Conservation (phyloP, 1,140 invertebrate species). For the Hesperophylax magnus region DNA sequence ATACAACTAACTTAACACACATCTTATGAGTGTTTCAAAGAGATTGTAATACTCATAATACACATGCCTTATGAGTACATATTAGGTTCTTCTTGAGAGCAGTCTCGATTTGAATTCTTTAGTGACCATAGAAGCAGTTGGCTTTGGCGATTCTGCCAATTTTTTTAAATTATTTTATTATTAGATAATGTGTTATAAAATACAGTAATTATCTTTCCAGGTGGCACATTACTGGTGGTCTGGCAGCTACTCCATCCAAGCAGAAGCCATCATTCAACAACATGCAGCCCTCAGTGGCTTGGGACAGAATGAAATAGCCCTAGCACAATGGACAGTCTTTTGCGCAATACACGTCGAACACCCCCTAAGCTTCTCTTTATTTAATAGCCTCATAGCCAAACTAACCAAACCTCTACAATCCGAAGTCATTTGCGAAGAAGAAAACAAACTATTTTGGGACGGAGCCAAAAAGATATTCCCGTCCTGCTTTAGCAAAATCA, state of each 20-base stretch:
- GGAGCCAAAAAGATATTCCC: constrained; percentile 81
- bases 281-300: constrained; percentile 94
- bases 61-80: too few relatives aligned
- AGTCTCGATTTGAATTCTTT: too few relatives aligned
- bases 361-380: constrained; percentile 82
- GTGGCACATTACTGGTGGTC: constrained; percentile 87
- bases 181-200: background rate
- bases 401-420: constrained; percentile 77
- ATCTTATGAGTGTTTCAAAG: too few relatives aligned
- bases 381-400: constrained; percentile 77
- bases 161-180: too few relatives aligned
- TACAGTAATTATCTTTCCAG: constrained; percentile 59
- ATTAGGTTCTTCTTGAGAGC: too few relatives aligned
- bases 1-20: too few relatives aligned
- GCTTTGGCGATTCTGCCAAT: too few relatives aligned
- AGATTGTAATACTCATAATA: too few relatives aligned
- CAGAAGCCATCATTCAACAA: constrained; percentile 89
- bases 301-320: constrained; percentile 73
- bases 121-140: too few relatives aligned
- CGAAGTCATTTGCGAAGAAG: constrained; percentile 76
- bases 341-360: constrained; percentile 81
- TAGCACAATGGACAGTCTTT: constrained; percentile 85
- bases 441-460: constrained; percentile 85
- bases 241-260: constrained; percentile 85
- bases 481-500: constrained; percentile 80